Conservation (phyloP, 92 coral and sea anemone species). For the Isaurus tuberculatus region DNA sequence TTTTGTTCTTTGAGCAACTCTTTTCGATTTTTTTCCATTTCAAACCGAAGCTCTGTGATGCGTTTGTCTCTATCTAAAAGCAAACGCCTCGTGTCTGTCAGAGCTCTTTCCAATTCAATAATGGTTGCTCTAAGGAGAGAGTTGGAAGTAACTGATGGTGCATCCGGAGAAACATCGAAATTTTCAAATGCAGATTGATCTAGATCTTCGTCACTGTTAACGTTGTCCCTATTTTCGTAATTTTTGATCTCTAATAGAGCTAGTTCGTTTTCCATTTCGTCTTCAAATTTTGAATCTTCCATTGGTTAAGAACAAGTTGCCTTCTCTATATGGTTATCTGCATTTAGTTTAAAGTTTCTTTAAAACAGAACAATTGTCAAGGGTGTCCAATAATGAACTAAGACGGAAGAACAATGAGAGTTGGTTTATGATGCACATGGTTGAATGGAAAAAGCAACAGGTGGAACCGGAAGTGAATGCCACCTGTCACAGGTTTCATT, state of each 20-base stretch:
- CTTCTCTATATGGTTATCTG: background rate
- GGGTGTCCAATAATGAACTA: background rate
- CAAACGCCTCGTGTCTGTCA: constrained; percentile 84
- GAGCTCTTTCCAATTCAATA: constrained; percentile 91
- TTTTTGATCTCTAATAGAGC: constrained; percentile 65
- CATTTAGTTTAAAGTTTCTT: constrained; percentile 9
- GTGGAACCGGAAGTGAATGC: constrained; percentile 43
- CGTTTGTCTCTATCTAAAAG: constrained; percentile 89
- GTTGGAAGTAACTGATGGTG: constrained; percentile 78
- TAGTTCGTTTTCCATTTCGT: constrained; percentile 55
- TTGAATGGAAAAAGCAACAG: constrained; percentile 35
- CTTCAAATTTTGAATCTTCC: constrained; percentile 34
- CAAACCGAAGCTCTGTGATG: constrained; percentile 73
- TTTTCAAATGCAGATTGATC: constrained; percentile 14
- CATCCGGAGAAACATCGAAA: constrained; percentile 62
- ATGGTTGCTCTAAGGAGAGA: constrained; percentile 90
- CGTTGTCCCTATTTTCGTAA: constrained; percentile 46
- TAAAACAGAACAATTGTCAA: background rate
- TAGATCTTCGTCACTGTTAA: background rate
- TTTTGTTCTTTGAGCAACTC: constrained; percentile 90
- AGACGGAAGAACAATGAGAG: constrained; percentile 22
- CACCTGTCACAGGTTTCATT: constrained; percentile 37
- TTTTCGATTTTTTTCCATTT: constrained; percentile 84
- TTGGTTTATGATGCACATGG: constrained; percentile 27
- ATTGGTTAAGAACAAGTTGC: background rate